A percentile compares a stretch with the other conserved stretches of the same genome.
Conservation (phyloP, 2,888 invertebrate species). For the Isotomurus palustris region DNA sequence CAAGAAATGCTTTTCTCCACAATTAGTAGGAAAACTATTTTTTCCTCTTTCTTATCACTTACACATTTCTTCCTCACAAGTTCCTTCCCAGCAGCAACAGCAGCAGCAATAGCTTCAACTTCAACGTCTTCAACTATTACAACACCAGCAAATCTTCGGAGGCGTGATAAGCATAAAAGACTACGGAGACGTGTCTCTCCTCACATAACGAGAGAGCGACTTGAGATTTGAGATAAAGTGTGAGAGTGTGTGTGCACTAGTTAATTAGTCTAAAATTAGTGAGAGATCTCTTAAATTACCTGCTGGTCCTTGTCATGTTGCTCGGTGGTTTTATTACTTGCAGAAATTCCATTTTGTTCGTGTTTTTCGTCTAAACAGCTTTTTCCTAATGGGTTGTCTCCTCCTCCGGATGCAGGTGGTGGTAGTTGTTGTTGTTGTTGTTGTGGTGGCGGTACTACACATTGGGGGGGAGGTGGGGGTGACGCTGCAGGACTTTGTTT, state of each 20-base stretch:
- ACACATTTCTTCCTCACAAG: background rate
- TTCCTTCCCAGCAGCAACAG: background rate
- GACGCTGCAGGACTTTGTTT: constrained; percentile 16
- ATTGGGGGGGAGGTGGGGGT: background rate
- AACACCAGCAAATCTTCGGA: too few relatives aligned
- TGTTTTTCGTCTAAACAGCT: background rate
- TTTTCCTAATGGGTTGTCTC: background rate
- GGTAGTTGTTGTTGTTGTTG: background rate
- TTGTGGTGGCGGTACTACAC: background rate
- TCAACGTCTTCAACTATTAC: background rate
- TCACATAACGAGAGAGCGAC: too few relatives aligned
- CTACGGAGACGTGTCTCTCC: too few relatives aligned
- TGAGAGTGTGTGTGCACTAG: too few relatives aligned
- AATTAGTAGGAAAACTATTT: too few relatives aligned
- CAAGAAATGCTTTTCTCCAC: too few relatives aligned
- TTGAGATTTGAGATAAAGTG: too few relatives aligned
- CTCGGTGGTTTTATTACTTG: background rate
- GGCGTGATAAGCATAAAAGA: too few relatives aligned
- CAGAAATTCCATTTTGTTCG: background rate
- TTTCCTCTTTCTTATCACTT: constrained; percentile 1
- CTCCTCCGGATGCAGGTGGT: background rate
- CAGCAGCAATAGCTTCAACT: background rate
- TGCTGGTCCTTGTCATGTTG: too few relatives aligned
- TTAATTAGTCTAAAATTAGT: background rate
- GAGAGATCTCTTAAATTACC: background rate